Base-by-base conservation (phyloP, 2,113 vertebrate genomes). In the Danionella cerebrum region DNA sequence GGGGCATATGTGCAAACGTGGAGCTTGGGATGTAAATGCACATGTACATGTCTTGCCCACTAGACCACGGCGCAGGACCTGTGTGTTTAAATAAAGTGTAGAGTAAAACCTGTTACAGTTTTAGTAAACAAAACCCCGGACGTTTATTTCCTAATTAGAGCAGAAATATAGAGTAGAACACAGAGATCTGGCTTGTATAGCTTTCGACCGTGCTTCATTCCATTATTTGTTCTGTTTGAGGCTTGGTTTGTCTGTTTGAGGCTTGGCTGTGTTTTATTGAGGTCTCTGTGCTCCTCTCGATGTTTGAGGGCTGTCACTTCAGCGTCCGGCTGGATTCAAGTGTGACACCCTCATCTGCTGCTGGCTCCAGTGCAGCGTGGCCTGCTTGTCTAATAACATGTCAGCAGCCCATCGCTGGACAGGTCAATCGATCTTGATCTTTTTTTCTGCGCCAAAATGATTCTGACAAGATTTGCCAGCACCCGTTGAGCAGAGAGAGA, bases 381-480 rank as follows among this genome's bases (percentile, higher is more conserved):
- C 62, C 54, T 59, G 81, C 76, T 84, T 81, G 83, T 84, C 81
- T 86, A 80, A 86, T 86, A 85, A 83, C 64, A 83, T 78, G 81
- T 85, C 80, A 81, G 76, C 83, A 76, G 71, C 77, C 70, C 77
- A 80, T 71, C 60, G 55, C 70, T 78, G 78, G 79, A 75, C 80
- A 74, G 82, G 78, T 79, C 79, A 83, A 86, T 86, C 71, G 82
- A 88, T 88, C 81, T 78, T 64, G 51, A 72, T 82, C 76, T 78
- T 74, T 69, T 77, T 74, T 72, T 77, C 67, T 72, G 53, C 69
- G 39, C 78, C 63, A 25, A 80, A 80, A 84, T 77, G 65, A 68
- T 55, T 73, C 75, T 72, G 75, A 78, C 82, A 74, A 39, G 51
- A 29, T 65, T 65, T 77, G 72, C 65, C 72, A 48, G 42, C 2